phyloP scores from a whole-genome alignment of 2,888 invertebrate genomes.

The Dryococelus australis region DNA sequence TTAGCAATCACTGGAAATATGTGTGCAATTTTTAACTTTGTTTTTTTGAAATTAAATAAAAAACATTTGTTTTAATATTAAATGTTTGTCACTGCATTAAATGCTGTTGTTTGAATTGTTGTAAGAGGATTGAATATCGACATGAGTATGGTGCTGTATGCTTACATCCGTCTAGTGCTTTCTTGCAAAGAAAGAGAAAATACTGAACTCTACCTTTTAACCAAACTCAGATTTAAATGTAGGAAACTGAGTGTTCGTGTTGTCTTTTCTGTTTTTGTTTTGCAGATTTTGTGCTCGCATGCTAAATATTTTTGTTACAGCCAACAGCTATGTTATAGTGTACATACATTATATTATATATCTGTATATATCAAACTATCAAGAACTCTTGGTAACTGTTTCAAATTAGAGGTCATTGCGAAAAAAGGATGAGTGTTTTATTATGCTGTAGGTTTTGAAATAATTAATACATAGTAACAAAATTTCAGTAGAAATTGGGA shows the following conservation, averaged over 20 bases:
- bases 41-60: constrained; percentile 20
- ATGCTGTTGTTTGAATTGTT: constrained; percentile 22
- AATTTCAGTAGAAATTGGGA: constrained; percentile 4
- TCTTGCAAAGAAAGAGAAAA: constrained; percentile 19
- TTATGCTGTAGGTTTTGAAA: constrained; percentile 24
- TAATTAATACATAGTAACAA: constrained; percentile 29
- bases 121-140: constrained; percentile 10
- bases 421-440: constrained; percentile 27
- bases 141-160: constrained; percentile 13
- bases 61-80: constrained; percentile 27
- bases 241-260: constrained; percentile 16
- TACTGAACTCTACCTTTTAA: constrained; percentile 12
- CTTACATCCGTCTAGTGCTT: constrained; percentile 25
- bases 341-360: constrained; percentile 16
- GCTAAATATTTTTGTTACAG: constrained; percentile 11
- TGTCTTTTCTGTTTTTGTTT: constrained; percentile 16
- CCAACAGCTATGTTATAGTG: constrained; percentile 16
- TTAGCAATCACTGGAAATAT: constrained; percentile 12
- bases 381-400: constrained; percentile 16
- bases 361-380: constrained; percentile 16
- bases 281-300: constrained; percentile 5
- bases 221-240: constrained; percentile 11
- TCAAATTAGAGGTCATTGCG: constrained; percentile 5
- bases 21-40: constrained; percentile 29
- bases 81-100: constrained; percentile 19